Percentiles rank a stretch among this genome's conserved stretches.
phyloP scores from a whole-genome alignment of 2,113 vertebrate species.

The Nansenia antarctica region DNA sequence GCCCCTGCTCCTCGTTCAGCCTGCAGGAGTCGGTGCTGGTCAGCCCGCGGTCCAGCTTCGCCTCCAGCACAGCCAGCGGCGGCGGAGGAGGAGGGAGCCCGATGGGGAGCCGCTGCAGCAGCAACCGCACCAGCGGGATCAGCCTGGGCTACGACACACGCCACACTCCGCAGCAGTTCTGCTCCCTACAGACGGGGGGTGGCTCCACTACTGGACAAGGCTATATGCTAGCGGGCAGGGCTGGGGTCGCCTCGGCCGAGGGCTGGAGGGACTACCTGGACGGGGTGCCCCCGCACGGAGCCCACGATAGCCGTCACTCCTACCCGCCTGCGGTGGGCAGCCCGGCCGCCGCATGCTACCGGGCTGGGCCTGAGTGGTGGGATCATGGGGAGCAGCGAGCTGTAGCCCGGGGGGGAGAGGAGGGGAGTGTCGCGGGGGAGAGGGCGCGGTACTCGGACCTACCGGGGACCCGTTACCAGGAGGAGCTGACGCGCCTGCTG shows the following conservation, averaged over 20 bases:
- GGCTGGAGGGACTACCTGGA: slow-evolving; percentile 75
- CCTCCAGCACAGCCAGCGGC: slow-evolving; percentile 84
- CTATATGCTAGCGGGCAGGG: slow-evolving; percentile 45
- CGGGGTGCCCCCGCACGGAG: slow-evolving; percentile 39
- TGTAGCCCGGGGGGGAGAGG: slow-evolving; percentile 39
- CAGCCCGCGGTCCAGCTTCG: slow-evolving; percentile 84
- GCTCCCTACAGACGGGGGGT: slow-evolving; percentile 55
- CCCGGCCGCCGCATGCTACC: slow-evolving; percentile 68
- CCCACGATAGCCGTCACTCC: slow-evolving; percentile 82
- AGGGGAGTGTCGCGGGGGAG: slow-evolving; percentile 60
- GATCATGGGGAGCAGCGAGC: slow-evolving; percentile 50
- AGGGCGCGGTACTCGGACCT: slow-evolving; percentile 74
- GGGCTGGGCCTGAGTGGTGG: slow-evolving; percentile 67
- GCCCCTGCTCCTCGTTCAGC: slow-evolving; percentile 79
- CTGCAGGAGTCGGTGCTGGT: slow-evolving; percentile 78
- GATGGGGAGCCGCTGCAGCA: slow-evolving; percentile 83
- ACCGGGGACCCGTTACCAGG: slow-evolving; percentile 78
- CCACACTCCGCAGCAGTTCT: slow-evolving; percentile 68
- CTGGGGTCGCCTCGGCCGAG: slow-evolving; percentile 59
- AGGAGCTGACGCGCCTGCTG: slow-evolving; percentile 78
- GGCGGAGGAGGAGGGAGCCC: slow-evolving; percentile 81
- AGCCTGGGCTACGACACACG: slow-evolving; percentile 86
- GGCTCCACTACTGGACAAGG: slow-evolving; percentile 34
- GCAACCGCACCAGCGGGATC: slow-evolving; percentile 87
- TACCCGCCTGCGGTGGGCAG: slow-evolving; percentile 84